Conservation (phyloP, 2,113 vertebrate genomes). For the Indicator indicator region DNA sequence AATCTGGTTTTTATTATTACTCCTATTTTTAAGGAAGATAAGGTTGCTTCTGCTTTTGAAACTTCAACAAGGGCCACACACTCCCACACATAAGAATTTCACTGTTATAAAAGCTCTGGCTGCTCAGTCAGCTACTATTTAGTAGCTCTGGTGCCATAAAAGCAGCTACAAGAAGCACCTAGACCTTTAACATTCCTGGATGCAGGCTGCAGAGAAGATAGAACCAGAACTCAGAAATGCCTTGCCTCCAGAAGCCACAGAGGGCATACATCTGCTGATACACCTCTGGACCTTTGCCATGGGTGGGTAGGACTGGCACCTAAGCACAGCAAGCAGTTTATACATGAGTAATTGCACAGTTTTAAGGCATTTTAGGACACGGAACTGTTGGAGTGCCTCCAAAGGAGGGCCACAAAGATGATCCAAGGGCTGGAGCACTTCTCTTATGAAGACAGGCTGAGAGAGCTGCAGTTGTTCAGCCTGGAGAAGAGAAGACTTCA, state of each 20-base stretch:
- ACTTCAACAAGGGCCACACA: not conserved
- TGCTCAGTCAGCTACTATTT: not conserved
- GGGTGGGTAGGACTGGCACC: not conserved
- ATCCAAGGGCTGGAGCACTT: too few species aligned
- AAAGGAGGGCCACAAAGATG: too few species aligned
- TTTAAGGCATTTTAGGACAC: not conserved
- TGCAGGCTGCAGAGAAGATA: not conserved
- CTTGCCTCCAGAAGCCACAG: not conserved
- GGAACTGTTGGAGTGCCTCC: too few species aligned
- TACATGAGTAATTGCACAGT: fast-evolving
- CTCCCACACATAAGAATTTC: constrained; percentile 9
- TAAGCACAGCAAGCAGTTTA: not conserved
- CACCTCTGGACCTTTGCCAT: not conserved
- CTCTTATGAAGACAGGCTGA: too few species aligned
- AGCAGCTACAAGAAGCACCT: not conserved
- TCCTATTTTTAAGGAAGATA: not conserved
- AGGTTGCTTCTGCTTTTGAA: not conserved
- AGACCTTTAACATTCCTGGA: not conserved
- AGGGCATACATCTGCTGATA: not conserved
- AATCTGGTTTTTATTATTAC: not conserved
- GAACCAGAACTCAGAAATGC: not conserved
- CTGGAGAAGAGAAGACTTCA: too few species aligned
- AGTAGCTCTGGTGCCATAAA: not conserved
- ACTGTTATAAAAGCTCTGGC: not conserved
- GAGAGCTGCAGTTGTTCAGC: too few species aligned